Evolutionary conservation across 2,797 vertebrate species (phyloP), one percentile per base, ranked within the genome.

Genomic region (Epinephelus coioides): DNA sequence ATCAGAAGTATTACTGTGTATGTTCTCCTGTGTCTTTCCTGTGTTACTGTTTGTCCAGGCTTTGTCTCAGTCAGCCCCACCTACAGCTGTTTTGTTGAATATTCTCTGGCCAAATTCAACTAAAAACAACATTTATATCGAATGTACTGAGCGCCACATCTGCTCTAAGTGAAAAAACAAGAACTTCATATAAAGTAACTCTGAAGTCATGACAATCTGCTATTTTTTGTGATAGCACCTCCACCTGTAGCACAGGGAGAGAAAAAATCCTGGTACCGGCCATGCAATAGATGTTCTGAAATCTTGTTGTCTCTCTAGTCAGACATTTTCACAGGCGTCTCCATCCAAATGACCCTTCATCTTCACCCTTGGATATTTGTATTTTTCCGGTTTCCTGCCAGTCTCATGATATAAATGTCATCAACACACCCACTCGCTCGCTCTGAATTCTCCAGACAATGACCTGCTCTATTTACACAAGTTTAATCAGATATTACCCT

Each of bases 241-340:
- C 38, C 9, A 30, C 27, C 5, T 30, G 27, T 30, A 30, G 5
- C 27, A 30, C 27, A 6, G 27, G 34, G 34, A 34, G 6, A 34
- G 40, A 43, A 43, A 43, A 43, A 11, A 34, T 34, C 9, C 40
- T 43, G 40, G 9, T 3, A 9, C 40, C 11, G 9, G 40, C 11
- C 40, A 43, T 43, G 40, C 9, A 43, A 12, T 43, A 8, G 53
- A 68, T 76, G 67, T 55, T 65, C 6, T 56, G 15, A 56, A 30
- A 38, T 65, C 34, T 34, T 34, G 34, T 34, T 8, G 7, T 34
- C 34, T 34, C 34, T 34, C 34, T 8, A 34, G 7, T 34, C 7
- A 34, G 34, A 34, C 34, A 34, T 34, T 34, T 34, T 34, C 30
- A 30, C 6, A 30, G 30, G 6, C 6, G 30, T 30, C 30, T 30